Conservation (phyloP, 2,113 vertebrate species). For the Nibea coibor region DNA sequence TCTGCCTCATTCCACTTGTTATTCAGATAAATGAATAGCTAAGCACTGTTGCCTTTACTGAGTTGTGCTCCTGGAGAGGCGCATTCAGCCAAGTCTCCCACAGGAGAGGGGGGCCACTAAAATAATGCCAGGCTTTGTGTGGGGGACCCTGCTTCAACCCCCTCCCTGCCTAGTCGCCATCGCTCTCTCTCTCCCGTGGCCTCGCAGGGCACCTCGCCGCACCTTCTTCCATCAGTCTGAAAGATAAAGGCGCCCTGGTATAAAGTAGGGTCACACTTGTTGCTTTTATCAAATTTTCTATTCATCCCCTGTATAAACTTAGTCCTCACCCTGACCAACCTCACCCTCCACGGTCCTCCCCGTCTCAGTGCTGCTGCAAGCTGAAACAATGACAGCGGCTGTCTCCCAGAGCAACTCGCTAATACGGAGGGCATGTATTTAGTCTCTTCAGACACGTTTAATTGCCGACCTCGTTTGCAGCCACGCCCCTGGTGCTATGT, state of each 20-base stretch:
- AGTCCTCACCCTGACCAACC: conserved; percentile 27
- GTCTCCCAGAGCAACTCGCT: conserved; percentile 63
- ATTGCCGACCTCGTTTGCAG: conserved; percentile 56
- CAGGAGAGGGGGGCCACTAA: conserved; percentile 51
- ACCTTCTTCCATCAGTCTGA: conserved; percentile 58
- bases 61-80: conserved; percentile 70
- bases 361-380: conserved; percentile 17
- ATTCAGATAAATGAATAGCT: conserved; percentile 77
- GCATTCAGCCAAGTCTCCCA: conserved; percentile 75
- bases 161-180: conserved; percentile 46
- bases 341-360: too few species aligned
- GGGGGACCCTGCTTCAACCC: conserved; percentile 48
- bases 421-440: conserved; percentile 56
- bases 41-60: conserved; percentile 63
- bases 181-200: conserved; percentile 51
- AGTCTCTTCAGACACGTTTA: conserved; percentile 59
- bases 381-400: conserved; percentile 58
- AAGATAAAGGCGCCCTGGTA: conserved; percentile 68
- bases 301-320: conserved; percentile 64
- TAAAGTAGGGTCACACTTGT: conserved; percentile 80
- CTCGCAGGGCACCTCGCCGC: conserved; percentile 54
- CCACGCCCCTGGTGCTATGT: conserved; percentile 37
- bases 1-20: conserved; percentile 67
- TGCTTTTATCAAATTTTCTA: conserved; percentile 77
- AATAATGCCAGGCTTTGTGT: conserved; percentile 82